Evolutionary conservation across 2,888 invertebrate genomes (phyloP), one percentile per base, ranked within the genome.

Genomic region (Thera obeliscata): DNA sequence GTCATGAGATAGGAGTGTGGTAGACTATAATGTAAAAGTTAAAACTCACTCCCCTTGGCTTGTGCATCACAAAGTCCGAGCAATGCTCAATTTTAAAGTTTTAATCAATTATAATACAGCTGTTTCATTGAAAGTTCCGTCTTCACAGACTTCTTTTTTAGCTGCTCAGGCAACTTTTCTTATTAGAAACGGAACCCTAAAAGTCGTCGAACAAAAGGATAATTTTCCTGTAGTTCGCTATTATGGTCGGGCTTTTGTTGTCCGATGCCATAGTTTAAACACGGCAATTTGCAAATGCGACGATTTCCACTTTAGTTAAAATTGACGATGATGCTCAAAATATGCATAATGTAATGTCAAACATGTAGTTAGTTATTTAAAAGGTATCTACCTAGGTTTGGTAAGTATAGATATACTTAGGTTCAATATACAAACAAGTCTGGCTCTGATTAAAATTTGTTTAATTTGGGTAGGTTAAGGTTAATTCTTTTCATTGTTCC

Each of bases 191-290:
- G 36, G 61, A 55, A 61, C 55, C 61, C 48, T 46, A 38, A 48
- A 52, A 61, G 12, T 12, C 12, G 35, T 56, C 46, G 12, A 76
- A 88, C 87, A 88, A 88, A 89, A 87, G 88, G 83, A 86, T 86
- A 87, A 87, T 87, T 87, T 78, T 74, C 78, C 82, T 82, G 79
- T 85, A 85, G 86, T 85, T 85, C 78, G 69, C 80, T 79, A 81
- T 83, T 85, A 85, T 82, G 77, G 73, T 75, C 67, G 54, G 74
- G 71, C 79, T 71, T 81, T 84, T 86, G 86, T 86, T 81, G 75
- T 72, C 74, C 67, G 70, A 75, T 74, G 76, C 76, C 69, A 75
- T 78, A 79, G 79, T 79, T 82, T 79, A 80, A 81, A 80, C 73
- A 78, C 72, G 73, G 78, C 81, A 80, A 81, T 86, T 82, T 81